A percentile compares a stretch with the other conserved stretches of the same genome.
phyloP scores from a whole-genome alignment of 2,113 vertebrate species.

The Sminthopsis crassicaudata region DNA sequence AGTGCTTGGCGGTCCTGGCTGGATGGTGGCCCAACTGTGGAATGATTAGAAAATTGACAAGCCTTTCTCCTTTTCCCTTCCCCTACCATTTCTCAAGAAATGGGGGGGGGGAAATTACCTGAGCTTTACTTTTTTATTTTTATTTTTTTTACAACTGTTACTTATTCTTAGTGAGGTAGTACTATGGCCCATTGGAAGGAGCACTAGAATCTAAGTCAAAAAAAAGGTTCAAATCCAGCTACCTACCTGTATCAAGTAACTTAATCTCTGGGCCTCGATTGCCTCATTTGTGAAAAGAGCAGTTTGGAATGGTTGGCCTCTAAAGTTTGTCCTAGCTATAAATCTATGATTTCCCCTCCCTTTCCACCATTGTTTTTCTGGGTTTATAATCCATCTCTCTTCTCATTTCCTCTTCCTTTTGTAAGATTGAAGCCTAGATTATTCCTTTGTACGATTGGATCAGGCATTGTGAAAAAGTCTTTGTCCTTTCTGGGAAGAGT shows the following conservation, averaged over 20 bases:
- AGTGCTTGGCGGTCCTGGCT: not conserved
- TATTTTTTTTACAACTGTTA: not conserved
- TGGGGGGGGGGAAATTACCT: too few species aligned
- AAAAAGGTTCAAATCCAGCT: not conserved
- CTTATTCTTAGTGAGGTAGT: not conserved
- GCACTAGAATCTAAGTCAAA: not conserved
- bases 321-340: not conserved
- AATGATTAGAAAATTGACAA: not conserved
- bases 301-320: not conserved
- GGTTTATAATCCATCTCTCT: not conserved
- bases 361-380: slow-evolving; percentile 15
- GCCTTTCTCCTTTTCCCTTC: not conserved
- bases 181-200: not conserved
- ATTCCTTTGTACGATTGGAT: slow-evolving; percentile 8
- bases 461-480: slow-evolving; percentile 13
- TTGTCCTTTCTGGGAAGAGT: slow-evolving; percentile 32
- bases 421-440: slow-evolving; percentile 12
- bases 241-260: not conserved
- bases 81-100: not conserved
- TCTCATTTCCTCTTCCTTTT: slow-evolving; percentile 9
- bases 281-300: not conserved
- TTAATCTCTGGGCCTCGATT: not conserved
- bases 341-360: not conserved
- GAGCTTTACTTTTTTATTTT: not conserved
- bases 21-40: not conserved